phyloP scores from a whole-genome alignment of 2,113 vertebrate species.

The Pontoporia blainvillei region DNA sequence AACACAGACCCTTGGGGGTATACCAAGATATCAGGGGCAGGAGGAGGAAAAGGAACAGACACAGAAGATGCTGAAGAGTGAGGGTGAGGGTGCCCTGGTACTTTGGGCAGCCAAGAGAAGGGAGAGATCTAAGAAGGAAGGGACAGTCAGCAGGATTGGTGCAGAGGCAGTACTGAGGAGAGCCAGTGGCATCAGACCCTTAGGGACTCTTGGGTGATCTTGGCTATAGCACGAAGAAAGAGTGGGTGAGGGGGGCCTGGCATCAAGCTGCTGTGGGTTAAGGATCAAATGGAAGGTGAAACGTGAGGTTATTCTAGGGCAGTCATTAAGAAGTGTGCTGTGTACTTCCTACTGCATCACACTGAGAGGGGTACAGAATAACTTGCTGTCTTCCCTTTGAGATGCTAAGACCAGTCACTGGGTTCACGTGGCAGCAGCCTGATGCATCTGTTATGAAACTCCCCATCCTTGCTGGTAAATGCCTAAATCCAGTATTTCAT shows the following conservation, averaged over 20 bases:
- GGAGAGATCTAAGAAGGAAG: not conserved
- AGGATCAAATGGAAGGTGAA: not conserved
- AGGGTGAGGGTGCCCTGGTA: not conserved
- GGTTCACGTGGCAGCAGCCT: not conserved
- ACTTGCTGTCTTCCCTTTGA: not conserved
- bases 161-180: not conserved
- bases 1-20: not conserved
- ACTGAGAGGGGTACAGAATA: not conserved
- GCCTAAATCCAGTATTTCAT: not conserved
- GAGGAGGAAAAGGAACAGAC: not conserved
- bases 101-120: not conserved
- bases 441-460: not conserved
- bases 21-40: not conserved
- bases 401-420: not conserved
- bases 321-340: not conserved
- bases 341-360: too few species aligned
- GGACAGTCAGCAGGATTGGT: not conserved
- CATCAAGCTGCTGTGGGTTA: not conserved
- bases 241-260: not conserved
- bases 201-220: not conserved
- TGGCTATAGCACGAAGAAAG: not conserved
- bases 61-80: not conserved
- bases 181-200: not conserved
- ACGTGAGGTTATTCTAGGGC: not conserved
- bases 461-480: not conserved